These are phyloP conservation scores for Lacanobia wlatinum DNA, from an alignment of 2,888 invertebrate species.

Conservation along the genomic window DNA sequence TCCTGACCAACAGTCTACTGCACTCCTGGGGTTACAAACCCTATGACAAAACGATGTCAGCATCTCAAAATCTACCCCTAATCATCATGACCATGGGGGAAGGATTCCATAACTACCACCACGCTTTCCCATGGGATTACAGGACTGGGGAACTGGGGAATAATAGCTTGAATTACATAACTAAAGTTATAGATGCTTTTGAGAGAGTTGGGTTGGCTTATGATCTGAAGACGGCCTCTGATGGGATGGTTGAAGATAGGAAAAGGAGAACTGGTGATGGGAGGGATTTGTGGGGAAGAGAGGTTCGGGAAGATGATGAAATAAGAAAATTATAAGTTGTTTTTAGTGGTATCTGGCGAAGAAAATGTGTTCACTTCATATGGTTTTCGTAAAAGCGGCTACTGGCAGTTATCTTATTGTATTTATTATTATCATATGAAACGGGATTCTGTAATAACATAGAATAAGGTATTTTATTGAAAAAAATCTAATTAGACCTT, in stretches of 20 bases:
- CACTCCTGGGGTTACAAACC: conserved; percentile 87
- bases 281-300: conserved; percentile 9
- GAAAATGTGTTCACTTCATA: too few relatives aligned
- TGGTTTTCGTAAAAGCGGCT: too few relatives aligned
- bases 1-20: conserved; percentile 92
- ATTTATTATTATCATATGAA: too few relatives aligned
- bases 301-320: not conserved
- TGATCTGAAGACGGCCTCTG: conserved; percentile 60
- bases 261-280: conserved; percentile 62
- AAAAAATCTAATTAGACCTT: too few relatives aligned
- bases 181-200: conserved; percentile 66
- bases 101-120: conserved; percentile 78
- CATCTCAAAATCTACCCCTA: conserved; percentile 66
- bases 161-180: conserved; percentile 55
- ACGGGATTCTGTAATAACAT: too few relatives aligned
- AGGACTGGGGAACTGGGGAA: conserved; percentile 71
- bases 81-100: conserved; percentile 68
- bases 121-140: conserved; percentile 76
- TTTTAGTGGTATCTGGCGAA: too few relatives aligned
- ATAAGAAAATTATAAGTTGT: not conserved
- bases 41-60: conserved; percentile 79
- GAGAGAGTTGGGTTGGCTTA: conserved; percentile 66
- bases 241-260: conserved; percentile 29
- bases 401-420: too few relatives aligned
- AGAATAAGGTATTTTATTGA: too few relatives aligned